Evolutionary conservation across 2,797 vertebrate species (phyloP).

Genomic region (Clamator glandarius): DNA sequence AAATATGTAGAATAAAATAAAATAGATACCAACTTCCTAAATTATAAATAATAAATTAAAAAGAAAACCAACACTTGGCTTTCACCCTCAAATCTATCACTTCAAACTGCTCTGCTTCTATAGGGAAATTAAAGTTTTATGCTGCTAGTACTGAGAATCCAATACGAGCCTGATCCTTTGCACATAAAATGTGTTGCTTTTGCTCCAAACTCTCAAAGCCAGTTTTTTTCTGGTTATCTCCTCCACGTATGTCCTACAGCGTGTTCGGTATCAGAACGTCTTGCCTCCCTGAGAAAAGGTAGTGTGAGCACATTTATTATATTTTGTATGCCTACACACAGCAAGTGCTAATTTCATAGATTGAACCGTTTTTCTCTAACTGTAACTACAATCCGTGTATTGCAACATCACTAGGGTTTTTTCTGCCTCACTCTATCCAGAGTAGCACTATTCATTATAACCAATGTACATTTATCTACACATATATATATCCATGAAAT

Average conservation of each 20-base stretch:
- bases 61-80: neutral
- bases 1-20: neutral
- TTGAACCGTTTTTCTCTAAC: neutral
- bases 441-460: neutral
- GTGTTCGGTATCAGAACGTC: neutral
- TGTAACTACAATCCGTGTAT: neutral
- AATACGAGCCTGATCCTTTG: neutral
- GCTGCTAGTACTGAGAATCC: neutral
- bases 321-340: neutral
- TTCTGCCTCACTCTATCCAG: neutral
- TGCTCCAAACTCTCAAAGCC: neutral
- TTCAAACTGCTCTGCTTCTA: constrained; percentile 13
- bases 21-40: neutral
- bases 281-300: neutral
- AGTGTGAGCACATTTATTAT: neutral
- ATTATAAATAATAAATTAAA: constrained; percentile 32
- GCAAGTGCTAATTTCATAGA: neutral
- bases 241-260: neutral
- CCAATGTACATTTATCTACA: neutral
- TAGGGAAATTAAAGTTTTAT: constrained; percentile 26
- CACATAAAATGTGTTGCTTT: neutral
- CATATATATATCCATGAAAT: neutral
- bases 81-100: neutral
- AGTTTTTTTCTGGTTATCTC: neutral
- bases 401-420: neutral